Conservation (phyloP, 2,888 invertebrate species). For the Thelaira solivaga region DNA sequence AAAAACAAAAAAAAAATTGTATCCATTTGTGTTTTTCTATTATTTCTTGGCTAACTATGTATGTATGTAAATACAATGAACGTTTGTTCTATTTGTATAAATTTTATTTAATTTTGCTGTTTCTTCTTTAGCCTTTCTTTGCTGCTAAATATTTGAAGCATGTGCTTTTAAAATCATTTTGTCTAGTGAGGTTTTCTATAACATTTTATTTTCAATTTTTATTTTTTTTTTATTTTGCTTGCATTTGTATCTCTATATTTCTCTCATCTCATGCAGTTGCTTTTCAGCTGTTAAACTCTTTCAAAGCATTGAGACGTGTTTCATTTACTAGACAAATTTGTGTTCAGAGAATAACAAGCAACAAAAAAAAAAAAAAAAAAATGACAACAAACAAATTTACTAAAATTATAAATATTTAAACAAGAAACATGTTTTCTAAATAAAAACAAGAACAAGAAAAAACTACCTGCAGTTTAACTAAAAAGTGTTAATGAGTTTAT, state of each 20-base stretch:
- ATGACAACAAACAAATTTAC: not conserved
- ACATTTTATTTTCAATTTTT: not conserved
- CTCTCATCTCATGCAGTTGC: not conserved
- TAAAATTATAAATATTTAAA: conserved; percentile 6
- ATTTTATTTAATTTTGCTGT: conserved; percentile 5
- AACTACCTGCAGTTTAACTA: not conserved
- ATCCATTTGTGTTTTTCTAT: conserved; percentile 1
- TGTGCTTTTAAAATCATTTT: conserved; percentile 43
- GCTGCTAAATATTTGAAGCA: conserved; percentile 25
- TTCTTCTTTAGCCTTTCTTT: not conserved
- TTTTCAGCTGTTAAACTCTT: conserved; percentile 38
- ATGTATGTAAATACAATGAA: too few relatives aligned
- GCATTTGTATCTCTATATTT: not conserved
- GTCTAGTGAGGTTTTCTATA: conserved; percentile 34
- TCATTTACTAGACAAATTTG: conserved; percentile 21
- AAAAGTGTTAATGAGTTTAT: not conserved
- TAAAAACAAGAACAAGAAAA: not conserved
- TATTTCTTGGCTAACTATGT: not conserved
- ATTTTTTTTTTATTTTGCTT: not conserved
- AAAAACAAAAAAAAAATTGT: not conserved
- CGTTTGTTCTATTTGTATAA: conserved; percentile 18
- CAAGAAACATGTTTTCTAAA: not conserved
- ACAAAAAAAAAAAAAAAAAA: not conserved
- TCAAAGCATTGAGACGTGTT: conserved; percentile 32
- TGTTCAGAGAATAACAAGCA: not conserved